Conservation (phyloP, 2,797 vertebrate species). For the Iguana delicatissima region DNA sequence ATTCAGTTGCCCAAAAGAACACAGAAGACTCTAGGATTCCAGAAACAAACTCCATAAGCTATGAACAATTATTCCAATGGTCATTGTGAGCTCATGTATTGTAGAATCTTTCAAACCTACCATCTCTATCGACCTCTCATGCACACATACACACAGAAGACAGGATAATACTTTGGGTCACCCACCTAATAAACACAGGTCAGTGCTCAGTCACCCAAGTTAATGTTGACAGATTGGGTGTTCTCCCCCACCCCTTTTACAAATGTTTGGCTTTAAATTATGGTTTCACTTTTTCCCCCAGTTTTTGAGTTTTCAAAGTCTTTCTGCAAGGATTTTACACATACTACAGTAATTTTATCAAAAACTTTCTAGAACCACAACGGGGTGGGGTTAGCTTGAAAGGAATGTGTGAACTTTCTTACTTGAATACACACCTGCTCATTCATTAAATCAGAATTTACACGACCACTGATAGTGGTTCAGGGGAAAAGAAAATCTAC, state of each 20-base stretch:
- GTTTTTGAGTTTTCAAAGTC: not conserved
- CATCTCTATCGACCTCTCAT: not conserved
- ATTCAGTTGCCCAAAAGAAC: not conserved
- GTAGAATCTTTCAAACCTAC: not conserved
- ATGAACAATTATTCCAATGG: not conserved
- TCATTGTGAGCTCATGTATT: conserved; percentile 23
- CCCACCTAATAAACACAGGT: not conserved
- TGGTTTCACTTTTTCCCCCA: too few species aligned
- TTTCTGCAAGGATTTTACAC: not conserved
- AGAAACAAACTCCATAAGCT: not conserved
- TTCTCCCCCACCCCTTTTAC: not conserved
- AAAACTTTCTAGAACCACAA: not conserved
- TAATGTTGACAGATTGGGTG: not conserved
- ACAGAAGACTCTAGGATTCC: not conserved
- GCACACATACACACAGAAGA: not conserved
- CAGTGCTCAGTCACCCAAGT: not conserved
- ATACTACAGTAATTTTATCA: not conserved
- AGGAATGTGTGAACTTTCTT: not conserved
- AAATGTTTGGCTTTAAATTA: not conserved
- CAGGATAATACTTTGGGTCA: not conserved
- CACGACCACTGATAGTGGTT: not conserved
- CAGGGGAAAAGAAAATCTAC: not conserved
- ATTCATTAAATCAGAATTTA: not conserved
- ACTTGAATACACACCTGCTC: not conserved
- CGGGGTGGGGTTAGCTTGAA: not conserved